Conservation (phyloP, 2,888 invertebrate genomes). For the Spilarctia lutea region DNA sequence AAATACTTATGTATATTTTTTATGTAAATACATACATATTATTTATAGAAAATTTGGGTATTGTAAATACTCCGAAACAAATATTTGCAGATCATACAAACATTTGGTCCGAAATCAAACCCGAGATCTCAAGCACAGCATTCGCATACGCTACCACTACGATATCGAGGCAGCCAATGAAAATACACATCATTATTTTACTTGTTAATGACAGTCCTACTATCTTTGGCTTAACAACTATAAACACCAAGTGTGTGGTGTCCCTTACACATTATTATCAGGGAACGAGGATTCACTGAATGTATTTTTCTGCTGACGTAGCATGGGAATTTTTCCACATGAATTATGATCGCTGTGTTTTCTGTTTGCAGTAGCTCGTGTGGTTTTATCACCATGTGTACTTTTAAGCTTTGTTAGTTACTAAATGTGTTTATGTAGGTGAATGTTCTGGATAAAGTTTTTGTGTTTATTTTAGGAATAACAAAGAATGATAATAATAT, state of each 20-base stretch:
- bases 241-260: neutral
- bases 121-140: too few species aligned
- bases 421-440: conserved; percentile 14
- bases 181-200: neutral
- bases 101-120: too few species aligned
- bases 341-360: conserved; percentile 52
- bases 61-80: too few species aligned
- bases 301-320: conserved; percentile 61
- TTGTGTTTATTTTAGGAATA: conserved; percentile 1
- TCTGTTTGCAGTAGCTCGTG: conserved; percentile 33
- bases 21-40: too few species aligned
- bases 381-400: conserved; percentile 40
- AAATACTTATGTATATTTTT: too few species aligned
- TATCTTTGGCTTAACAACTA: neutral
- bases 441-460: conserved; percentile 8
- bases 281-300: conserved; percentile 46
- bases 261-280: conserved; percentile 49
- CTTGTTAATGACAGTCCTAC: neutral
- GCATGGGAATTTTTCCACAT: conserved; percentile 54
- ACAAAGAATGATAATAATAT: neutral
- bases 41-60: too few species aligned
- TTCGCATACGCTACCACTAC: too few species aligned
- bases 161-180: too few species aligned
- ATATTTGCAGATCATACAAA: too few species aligned
- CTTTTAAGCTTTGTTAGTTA: conserved; percentile 23